Percentiles rank a stretch among this genome's conserved stretches.
Conservation (phyloP, 1,140 invertebrate genomes). For the Lamellibrachia luymesi region DNA sequence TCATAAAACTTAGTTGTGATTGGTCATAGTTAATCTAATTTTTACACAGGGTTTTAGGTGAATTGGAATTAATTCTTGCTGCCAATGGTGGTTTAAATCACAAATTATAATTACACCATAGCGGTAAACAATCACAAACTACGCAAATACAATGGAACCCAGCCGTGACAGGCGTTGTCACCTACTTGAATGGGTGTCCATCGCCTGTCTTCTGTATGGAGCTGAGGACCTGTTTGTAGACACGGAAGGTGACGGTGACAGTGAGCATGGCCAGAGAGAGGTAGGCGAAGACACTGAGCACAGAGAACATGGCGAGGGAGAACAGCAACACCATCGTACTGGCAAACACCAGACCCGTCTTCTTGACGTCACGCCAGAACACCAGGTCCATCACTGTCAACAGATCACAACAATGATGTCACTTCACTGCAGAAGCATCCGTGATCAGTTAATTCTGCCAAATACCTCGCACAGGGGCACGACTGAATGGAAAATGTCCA, state of each 20-base stretch:
- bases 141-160: too few species aligned
- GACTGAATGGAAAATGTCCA: too few species aligned
- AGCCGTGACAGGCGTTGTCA: constrained; percentile 27
- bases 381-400: constrained; percentile 85
- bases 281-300: constrained; percentile 94
- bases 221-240: constrained; percentile 93
- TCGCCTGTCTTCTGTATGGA: constrained; percentile 96
- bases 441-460: too few species aligned
- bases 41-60: too few species aligned
- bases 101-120: too few species aligned
- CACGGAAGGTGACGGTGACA: constrained; percentile 85
- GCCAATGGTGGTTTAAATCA: too few species aligned
- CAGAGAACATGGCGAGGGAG: constrained; percentile 88
- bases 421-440: not conserved
- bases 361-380: constrained; percentile 94
- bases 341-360: constrained; percentile 88
- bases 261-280: constrained; percentile 77
- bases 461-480: too few species aligned
- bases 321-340: constrained; percentile 80
- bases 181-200: constrained; percentile 96
- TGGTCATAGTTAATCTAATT: too few species aligned
- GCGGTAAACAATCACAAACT: too few species aligned
- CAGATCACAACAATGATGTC: not conserved
- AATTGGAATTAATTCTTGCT: too few species aligned
- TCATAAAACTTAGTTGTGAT: too few species aligned